Evolutionary conservation across 1,140 invertebrate species (phyloP).

Genomic region (Pseudomyrmex gracilis): DNA sequence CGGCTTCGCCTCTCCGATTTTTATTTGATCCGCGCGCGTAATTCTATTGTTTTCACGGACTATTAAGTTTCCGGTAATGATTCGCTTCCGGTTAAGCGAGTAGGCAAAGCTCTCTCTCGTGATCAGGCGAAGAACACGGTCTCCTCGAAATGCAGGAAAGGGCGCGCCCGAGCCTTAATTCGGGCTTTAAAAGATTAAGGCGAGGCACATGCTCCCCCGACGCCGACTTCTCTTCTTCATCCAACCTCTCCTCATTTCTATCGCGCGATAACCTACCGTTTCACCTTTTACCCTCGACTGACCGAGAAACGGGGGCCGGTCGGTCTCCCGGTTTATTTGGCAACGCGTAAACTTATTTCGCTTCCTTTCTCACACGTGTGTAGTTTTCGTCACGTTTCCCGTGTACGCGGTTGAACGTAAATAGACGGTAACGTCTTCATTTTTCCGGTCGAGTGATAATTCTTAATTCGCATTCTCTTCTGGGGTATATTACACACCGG

Average conservation of each 20-base stretch:
- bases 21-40: slow-evolving; percentile 83
- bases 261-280: slow-evolving; percentile 66
- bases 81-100: slow-evolving; percentile 81
- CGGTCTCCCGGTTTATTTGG: slow-evolving; percentile 59
- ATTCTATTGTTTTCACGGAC: slow-evolving; percentile 86
- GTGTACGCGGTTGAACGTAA: neutral
- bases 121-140: slow-evolving; percentile 67
- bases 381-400: slow-evolving; percentile 73
- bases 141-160: slow-evolving; percentile 85
- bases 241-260: slow-evolving; percentile 74
- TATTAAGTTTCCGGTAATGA: slow-evolving; percentile 85
- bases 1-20: slow-evolving; percentile 75
- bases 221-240: slow-evolving; percentile 58
- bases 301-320: neutral
- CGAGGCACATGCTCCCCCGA: slow-evolving; percentile 75
- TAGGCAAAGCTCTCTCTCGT: slow-evolving; percentile 54
- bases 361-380: slow-evolving; percentile 82
- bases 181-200: slow-evolving; percentile 83
- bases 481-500: neutral
- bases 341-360: slow-evolving; percentile 63
- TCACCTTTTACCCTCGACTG: slow-evolving; percentile 59
- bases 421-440: slow-evolving; percentile 8
- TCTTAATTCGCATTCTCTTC: neutral
- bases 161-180: slow-evolving; percentile 84
- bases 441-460: slow-evolving; percentile 11